A percentile compares a stretch with the other conserved stretches of the same genome.
These are phyloP conservation scores for Sweltsa coloradensis DNA, from an alignment of 1,140 invertebrate genomes.

Conservation along the genomic window DNA sequence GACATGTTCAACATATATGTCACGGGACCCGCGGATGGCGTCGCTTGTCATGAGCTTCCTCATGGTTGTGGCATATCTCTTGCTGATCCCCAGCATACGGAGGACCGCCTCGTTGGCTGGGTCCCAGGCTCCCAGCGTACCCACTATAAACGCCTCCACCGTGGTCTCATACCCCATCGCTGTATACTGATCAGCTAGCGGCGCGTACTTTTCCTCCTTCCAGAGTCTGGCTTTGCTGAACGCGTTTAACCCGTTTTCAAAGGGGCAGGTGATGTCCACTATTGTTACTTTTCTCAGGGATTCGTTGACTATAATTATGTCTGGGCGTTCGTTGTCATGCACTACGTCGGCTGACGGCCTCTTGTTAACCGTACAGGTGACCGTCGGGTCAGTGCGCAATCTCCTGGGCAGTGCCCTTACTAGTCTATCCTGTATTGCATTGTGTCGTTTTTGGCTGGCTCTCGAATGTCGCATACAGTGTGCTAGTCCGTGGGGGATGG, in stretches of 20 bases:
- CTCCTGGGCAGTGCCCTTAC: slow-evolving; percentile 8
- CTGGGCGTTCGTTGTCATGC: too few species aligned
- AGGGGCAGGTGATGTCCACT: slow-evolving; percentile 27
- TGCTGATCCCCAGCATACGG: background rate
- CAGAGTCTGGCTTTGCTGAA: slow-evolving; percentile 15
- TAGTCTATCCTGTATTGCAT: too few species aligned
- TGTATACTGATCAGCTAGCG: slow-evolving; percentile 13
- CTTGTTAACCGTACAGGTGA: slow-evolving; percentile 8
- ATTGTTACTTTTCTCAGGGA: slow-evolving; percentile 13
- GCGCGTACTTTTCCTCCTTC: slow-evolving; percentile 21
- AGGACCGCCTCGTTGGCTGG: slow-evolving; percentile 17
- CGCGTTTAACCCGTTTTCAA: slow-evolving; percentile 23
- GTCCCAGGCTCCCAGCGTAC: slow-evolving; percentile 20
- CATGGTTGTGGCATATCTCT: slow-evolving; percentile 16
- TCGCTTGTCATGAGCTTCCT: slow-evolving; percentile 17
- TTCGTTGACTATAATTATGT: slow-evolving; percentile 23
- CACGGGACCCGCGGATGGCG: slow-evolving; percentile 19
- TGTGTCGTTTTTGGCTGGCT: background rate
- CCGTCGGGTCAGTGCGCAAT: slow-evolving; percentile 13
- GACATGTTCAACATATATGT: slow-evolving; percentile 19
- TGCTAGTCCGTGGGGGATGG: slow-evolving; percentile 25
- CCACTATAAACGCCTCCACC: slow-evolving; percentile 20
- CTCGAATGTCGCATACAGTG: slow-evolving; percentile 21
- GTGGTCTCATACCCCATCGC: slow-evolving; percentile 11
- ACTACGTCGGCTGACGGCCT: slow-evolving; percentile 7